Evolutionary conservation across 1,140 invertebrate genomes (phyloP).

Genomic region (Brachionus calyciflorus): DNA sequence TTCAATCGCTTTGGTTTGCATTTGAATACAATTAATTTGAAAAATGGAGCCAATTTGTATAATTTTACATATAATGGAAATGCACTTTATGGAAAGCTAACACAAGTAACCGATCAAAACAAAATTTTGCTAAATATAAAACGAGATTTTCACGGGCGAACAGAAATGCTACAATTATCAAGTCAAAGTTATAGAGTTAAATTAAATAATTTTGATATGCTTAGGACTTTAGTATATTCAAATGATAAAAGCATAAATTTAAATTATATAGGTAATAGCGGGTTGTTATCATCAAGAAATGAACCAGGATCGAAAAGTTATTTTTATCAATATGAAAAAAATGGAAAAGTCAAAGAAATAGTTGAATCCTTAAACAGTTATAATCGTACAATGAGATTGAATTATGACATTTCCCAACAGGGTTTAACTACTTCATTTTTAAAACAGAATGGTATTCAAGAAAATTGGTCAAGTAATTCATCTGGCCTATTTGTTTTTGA

Average conservation of each 20-base stretch:
- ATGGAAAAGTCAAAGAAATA: neutral
- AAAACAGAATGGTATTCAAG: neutral
- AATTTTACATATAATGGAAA: constrained; percentile 92
- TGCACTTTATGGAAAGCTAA: constrained; percentile 88
- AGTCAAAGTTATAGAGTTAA: constrained; percentile 73
- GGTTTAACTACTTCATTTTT: neutral
- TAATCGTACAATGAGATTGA: neutral
- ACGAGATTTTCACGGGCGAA: constrained; percentile 77
- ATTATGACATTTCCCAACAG: neutral
- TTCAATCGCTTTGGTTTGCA: constrained; percentile 95
- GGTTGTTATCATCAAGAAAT: constrained; percentile 67
- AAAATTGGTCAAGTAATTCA: constrained; percentile 18
- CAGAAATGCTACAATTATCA: constrained; percentile 70
- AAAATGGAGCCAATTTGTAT: constrained; percentile 85
- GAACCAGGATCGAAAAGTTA: constrained; percentile 72
- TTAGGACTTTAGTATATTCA: constrained; percentile 82
- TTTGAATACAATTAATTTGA: constrained; percentile 81
- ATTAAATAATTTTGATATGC: constrained; percentile 77
- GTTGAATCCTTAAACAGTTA: neutral
- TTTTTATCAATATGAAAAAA: constrained; percentile 10
- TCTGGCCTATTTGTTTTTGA: constrained; percentile 3
- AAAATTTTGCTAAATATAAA: constrained; percentile 79
- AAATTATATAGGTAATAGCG: constrained; percentile 83
- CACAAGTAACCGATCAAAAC: constrained; percentile 84
- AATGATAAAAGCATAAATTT: constrained; percentile 88